Base-by-base conservation (phyloP, 1,140 invertebrate genomes). In the Agraylea sexmaculata region DNA sequence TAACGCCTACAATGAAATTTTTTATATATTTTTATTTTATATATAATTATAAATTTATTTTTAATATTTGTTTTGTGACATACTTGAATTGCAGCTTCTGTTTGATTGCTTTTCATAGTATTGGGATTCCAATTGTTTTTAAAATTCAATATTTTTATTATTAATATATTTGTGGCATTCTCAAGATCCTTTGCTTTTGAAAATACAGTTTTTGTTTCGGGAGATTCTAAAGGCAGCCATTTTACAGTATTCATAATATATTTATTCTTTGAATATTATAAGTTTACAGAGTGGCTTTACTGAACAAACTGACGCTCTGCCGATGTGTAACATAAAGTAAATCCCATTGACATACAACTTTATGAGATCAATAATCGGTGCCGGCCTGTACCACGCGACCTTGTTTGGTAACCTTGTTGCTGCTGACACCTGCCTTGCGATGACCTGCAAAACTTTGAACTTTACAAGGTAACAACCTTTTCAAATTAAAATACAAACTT, bases 81-180 rank as follows among this genome's bases (percentile, higher is more conserved):
- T n/a, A n/a, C 6, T 10, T 37, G 18, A 12, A 27, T 8, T 12
- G n/a, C 8, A 27, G 8, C 8, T 27, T 27, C 25, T 8, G 8
- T 27, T 27, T 27, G 8, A 27, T 27, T 8, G 25, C 25, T 27
- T 8, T 27, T 8, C 25, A 27, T 12, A 17, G 39, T 44, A 23
- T 39, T 27, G 0, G 54, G 55, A 36, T 55, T 60, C 63, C 60
- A 66, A 49, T 62, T 59, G 42, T 59, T 63, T 41, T 64, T 57
- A 12, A 60, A 53, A 27, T 62, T 44, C 18, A 47, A 49, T 41
- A 49, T 41, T 47, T 51, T 49, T 36, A 47, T 43, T 29, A 43
- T 44, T 23, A 47, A 27, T 10, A 19, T 39, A 18, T 44, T 30
- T 17, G 48, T 46, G 20, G 44, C 48, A 39, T 35, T 43, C 32